Evolutionary conservation across 2,113 vertebrate genomes (phyloP), one percentile per base, ranked within the genome.

Genomic region (Pedionomus torquatus): DNA sequence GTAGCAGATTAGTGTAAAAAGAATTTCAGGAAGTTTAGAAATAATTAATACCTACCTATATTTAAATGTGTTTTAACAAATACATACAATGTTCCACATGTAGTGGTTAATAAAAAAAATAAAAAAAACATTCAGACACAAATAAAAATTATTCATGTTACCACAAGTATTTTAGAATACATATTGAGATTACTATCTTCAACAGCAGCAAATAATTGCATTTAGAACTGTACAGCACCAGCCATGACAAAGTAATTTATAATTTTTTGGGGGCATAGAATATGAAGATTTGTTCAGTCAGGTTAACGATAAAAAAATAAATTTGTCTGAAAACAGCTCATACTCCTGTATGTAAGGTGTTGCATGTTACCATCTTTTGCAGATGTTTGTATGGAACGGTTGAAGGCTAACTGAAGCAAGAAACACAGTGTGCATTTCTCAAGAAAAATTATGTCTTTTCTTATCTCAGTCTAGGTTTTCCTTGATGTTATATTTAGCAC

Each of bases 361-460:
- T 35, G 11, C 43, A 55, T 0, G 0, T 49, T 44, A 82, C 24
- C 17, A 39, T 21, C 44, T 90, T 69, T 61, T 31, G n/a, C 41
- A 93, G n/a, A 17, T 23, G 28, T 48, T 28, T 35, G 51, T 17
- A 37, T 1, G 26, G 41, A 64, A 33, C 17, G 46, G 52, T 12
- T 5, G 8, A 58, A 81, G 13, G 33, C 28, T 76, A 79, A 6
- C 13, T 60, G 26, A 75, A 78, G 28, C 30, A 66, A 11, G 21
- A 92, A 89, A 87, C 14, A 58, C 21, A 44, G 8, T 1, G 8
- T 8, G 16, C 3, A 39, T 37, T 41, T 51, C 57, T 89, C 37
- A 75, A 91, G 57, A 19, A 71, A 89, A 85, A 55, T 8, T 8
- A 31, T 21, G 3, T 52, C 8, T 83, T 76, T 57, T 71, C 19